Base-by-base conservation (phyloP, 1,140 invertebrate species). In the Hycleus cichorii region DNA sequence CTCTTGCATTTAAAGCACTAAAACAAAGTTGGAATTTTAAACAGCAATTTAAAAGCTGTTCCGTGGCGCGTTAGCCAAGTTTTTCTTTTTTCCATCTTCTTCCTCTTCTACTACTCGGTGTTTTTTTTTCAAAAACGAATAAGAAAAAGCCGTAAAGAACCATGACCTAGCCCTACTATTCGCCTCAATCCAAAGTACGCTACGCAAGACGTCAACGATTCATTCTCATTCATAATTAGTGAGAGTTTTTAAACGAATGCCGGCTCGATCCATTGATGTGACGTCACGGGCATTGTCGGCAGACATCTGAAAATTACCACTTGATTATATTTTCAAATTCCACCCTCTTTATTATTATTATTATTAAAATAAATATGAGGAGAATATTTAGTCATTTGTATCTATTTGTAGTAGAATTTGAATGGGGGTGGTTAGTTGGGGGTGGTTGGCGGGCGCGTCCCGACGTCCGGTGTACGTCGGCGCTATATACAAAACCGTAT, bases 11-110 rank as follows among this genome's bases (percentile, higher is more conserved):
- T 60, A 61, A 66, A 64, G 64, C 66, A 66, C 65, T 70, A 69
- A 70, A 70, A 70, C 69, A 69, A 70, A 70, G 67, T 70, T 70
- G 67, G 69, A 70, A 70, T 70, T 70, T 70, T 69, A 70, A 70
- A 70, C 62, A 70, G 69, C 67, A 67, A 70, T 69, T 70, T 70
- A 66, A 65, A 67, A 63, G 64, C 62, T 60, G 64, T 61, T 61
- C 59, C 46, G 61, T 53, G 57, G 40, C 25, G 64, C 62, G 64
- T 52, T 42, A 45, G 65, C 64, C 65, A 64, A 64, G 57, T 32
- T 32, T 32, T 32, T 32, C 32, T 32, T 32, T 32, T 32, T 32
- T 7, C 18, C 18, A 18, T 18, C 7, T 32, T 32, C 32, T 32
- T 32, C 32, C 7, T 32, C 4, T 32, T 11, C 5, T n/a, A 9